These are phyloP conservation scores for Cacoxenus indagator DNA, from an alignment of 2,888 invertebrate genomes.

Conservation along the genomic window DNA sequence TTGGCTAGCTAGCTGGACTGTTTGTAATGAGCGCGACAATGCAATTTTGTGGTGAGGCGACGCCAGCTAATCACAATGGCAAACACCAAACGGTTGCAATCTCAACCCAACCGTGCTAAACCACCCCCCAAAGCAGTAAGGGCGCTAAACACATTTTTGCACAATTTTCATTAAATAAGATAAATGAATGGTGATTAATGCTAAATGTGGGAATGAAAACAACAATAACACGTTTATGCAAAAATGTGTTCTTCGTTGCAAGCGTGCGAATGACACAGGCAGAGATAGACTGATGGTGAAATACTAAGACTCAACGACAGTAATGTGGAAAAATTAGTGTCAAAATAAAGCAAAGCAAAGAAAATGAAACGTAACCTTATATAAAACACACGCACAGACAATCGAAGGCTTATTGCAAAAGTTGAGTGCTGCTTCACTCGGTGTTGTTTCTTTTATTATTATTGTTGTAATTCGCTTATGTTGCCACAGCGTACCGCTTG, in stretches of 20 bases:
- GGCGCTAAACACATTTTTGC: slow-evolving; percentile 39
- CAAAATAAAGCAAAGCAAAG: no score
- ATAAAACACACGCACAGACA: no score
- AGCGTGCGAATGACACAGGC: no score
- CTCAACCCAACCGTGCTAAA: slow-evolving; percentile 17
- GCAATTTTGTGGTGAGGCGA: background rate
- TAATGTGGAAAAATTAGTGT: no score
- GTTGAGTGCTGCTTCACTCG: background rate
- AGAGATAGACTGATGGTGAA: no score
- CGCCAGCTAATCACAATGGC: background rate
- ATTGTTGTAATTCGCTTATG: slow-evolving; percentile 14
- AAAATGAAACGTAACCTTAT: no score
- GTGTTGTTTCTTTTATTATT: slow-evolving; percentile 5
- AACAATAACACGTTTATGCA: slow-evolving; percentile 29
- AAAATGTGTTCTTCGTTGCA: no score
- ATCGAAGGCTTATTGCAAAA: slow-evolving; percentile 12
- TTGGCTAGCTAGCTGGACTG: no score
- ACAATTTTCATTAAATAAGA: slow-evolving; percentile 69
- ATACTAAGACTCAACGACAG: no score
- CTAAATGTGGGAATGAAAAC: slow-evolving; percentile 37
- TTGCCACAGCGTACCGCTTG: slow-evolving; percentile 24
- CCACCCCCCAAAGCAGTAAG: slow-evolving; percentile 11
- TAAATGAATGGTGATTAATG: slow-evolving; percentile 67
- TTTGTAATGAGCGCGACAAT: background rate
- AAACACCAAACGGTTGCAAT: background rate